Evolutionary conservation across 2,888 invertebrate species (phyloP).

Genomic region (Pteria penguin): DNA sequence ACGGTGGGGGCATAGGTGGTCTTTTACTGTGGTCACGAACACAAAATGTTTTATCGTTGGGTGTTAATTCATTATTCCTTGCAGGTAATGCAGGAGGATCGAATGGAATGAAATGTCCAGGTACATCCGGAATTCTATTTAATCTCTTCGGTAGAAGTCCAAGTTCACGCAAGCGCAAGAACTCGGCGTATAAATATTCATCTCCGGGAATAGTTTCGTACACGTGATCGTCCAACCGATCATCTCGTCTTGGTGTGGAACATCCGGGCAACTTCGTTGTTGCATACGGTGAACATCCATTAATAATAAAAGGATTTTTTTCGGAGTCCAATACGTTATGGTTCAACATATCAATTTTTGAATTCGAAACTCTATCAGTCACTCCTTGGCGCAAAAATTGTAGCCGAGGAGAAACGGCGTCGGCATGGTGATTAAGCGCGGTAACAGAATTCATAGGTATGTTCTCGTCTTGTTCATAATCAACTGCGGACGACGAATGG

Average conservation of each 20-base stretch:
- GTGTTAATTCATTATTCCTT: conserved; percentile 26
- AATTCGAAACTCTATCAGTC: background rate
- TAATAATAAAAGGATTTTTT: background rate
- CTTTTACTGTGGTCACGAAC: background rate
- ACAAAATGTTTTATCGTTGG: background rate
- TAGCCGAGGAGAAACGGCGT: background rate
- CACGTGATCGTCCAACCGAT: conserved; percentile 60
- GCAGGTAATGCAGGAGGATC: conserved; percentile 61
- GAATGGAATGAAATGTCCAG: conserved; percentile 58
- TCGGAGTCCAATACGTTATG: background rate
- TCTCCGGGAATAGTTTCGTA: conserved; percentile 66
- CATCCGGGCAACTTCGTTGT: conserved; percentile 41
- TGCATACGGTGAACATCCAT: conserved; percentile 43
- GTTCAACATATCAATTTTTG: background rate
- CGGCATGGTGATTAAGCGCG: background rate
- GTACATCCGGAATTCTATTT: conserved; percentile 56
- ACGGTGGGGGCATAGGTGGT: background rate
- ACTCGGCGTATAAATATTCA: conserved; percentile 58
- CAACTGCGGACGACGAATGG: conserved; percentile 23
- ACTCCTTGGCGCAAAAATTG: background rate
- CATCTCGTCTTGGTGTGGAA: conserved; percentile 35
- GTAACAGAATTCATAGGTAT: background rate
- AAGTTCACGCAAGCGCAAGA: conserved; percentile 51
- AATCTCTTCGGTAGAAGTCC: conserved; percentile 54
- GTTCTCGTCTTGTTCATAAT: conserved; percentile 13